A percentile compares a stretch with the other conserved stretches of the same genome.
These are phyloP conservation scores for Ornithoptera priamus DNA, from an alignment of 2,888 invertebrate genomes.

Conservation along the genomic window DNA sequence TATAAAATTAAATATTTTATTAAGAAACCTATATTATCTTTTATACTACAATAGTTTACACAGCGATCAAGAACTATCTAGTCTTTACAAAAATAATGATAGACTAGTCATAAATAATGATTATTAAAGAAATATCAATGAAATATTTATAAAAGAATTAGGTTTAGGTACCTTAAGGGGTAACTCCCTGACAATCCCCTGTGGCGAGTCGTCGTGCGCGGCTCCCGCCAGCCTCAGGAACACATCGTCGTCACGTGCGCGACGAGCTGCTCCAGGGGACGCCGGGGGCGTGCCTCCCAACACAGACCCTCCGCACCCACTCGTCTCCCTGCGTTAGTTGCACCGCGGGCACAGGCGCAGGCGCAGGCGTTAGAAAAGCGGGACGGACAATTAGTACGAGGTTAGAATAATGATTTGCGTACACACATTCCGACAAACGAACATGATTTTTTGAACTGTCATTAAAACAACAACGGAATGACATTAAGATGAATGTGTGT, in stretches of 20 bases:
- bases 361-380: conserved; percentile 41
- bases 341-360: conserved; percentile 32
- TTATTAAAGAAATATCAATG: no score
- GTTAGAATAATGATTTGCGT: no score
- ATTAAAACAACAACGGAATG: no score
- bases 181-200: conserved; percentile 79
- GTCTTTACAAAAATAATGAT: no score
- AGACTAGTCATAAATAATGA: no score
- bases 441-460: no score
- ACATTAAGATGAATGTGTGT: no score
- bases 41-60: no score
- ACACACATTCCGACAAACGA: no score
- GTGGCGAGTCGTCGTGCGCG: conserved; percentile 50
- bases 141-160: no score
- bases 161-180: conserved; percentile 71
- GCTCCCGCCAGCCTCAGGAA: conserved; percentile 86
- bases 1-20: not conserved
- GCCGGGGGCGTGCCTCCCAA: conserved; percentile 73
- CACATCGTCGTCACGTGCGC: conserved; percentile 84
- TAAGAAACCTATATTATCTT: no score
- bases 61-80: no score
- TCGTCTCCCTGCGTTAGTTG: conserved; percentile 50
- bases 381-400: conserved; percentile 1
- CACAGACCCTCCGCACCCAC: conserved; percentile 46
- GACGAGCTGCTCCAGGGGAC: conserved; percentile 79